Base-by-base conservation (phyloP, 2,113 vertebrate species). In the Camarhynchus parvulus region DNA sequence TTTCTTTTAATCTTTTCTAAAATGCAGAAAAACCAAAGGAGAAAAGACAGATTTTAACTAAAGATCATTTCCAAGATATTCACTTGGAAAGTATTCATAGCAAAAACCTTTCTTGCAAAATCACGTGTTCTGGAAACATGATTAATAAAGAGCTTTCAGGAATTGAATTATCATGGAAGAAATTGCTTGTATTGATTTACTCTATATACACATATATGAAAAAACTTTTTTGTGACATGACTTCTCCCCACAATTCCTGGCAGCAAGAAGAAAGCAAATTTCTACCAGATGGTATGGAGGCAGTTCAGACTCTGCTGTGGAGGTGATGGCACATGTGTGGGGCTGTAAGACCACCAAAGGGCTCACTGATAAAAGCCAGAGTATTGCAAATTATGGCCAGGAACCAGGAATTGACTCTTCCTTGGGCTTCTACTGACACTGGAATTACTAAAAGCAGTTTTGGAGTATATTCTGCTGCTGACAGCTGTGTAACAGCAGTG, bases 111-210 rank as follows among this genome's bases (percentile, higher is more conserved):
- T 80, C 66, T 70, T 90, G 72, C 35, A 77, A n/a, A 23, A 80
- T 59, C 72, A 50, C 59, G 55, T 35, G 23, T 50, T 63, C 50
- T 67, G 50, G 56, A 74, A 96, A 89, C 1, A 0, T 55, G 68
- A 67, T 86, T 83, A 80, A 58, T 55, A 39, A 77, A 76, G 47
- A 86, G 33, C 47, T 89, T 83, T 49, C 52, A 78, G 37, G 56
- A 89, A 74, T 20, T 88, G 35, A 86, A 86, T 75, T 83, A 89
- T 79, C 52, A 81, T 35, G 59, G 30, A 94, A 92, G 76, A 78
- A 93, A 90, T 31, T 59, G 55, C 49, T 68, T 76, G 37, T 30
- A 76, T 79, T 80, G 75, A 79, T 88, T 87, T 76, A 46, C 17
- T 85, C 28, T 56, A 14, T 21, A 11, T 33, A 30, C 24, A 20